Conservation (phyloP, 2,888 invertebrate species). For the Trimorus sp. region DNA sequence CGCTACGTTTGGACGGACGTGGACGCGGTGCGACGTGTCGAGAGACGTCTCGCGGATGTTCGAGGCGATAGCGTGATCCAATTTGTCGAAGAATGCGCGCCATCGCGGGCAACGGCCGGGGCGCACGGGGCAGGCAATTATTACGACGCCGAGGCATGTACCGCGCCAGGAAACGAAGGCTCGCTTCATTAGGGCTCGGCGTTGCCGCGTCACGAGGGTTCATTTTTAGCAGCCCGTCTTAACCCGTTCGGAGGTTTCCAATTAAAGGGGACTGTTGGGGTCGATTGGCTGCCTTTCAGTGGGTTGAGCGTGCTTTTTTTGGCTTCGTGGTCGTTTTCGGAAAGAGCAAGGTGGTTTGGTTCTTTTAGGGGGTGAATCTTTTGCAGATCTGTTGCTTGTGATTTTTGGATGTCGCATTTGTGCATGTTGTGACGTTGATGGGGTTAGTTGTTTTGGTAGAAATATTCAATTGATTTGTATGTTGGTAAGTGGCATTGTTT, state of each 20-base stretch:
- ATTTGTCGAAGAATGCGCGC: constrained; percentile 79
- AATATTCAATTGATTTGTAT: no score
- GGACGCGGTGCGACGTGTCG: constrained; percentile 51
- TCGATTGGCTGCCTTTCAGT: constrained; percentile 48
- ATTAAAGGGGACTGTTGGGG: constrained; percentile 74
- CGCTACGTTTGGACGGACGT: not conserved
- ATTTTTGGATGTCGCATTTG: no score
- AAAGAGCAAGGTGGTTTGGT: no score
- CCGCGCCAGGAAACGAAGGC: constrained; percentile 74
- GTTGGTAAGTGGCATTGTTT: no score
- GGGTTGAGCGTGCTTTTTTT: constrained; percentile 13
- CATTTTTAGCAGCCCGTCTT: constrained; percentile 75
- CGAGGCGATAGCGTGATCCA: constrained; percentile 78
- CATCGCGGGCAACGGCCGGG: constrained; percentile 72
- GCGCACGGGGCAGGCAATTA: constrained; percentile 75
- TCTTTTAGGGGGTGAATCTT: no score
- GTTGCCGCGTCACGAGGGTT: constrained; percentile 70
- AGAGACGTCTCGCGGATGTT: constrained; percentile 69
- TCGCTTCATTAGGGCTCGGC: constrained; percentile 76
- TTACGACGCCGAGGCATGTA: constrained; percentile 78
- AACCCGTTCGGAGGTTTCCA: constrained; percentile 76
- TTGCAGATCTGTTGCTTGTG: no score
- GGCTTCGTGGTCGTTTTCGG: constrained; percentile 21
- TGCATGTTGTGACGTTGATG: no score
- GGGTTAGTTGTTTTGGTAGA: no score